These are phyloP conservation scores for Pantherophis alleghaniensis DNA, from an alignment of 2,797 vertebrate species.

Conservation along the genomic window DNA sequence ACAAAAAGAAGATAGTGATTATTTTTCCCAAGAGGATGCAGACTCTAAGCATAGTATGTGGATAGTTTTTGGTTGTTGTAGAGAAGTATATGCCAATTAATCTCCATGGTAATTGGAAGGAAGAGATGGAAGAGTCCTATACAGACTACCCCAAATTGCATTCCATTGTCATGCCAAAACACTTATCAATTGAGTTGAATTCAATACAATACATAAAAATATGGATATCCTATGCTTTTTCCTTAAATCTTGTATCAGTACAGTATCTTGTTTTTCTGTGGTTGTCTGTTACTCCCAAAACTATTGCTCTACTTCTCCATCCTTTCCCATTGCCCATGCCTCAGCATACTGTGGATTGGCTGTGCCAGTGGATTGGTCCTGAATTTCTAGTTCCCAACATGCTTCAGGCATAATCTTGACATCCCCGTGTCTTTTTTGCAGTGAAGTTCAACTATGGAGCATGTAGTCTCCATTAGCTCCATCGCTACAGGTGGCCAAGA, in stretches of 20 bases:
- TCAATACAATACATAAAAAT: background rate
- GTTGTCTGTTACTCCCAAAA: background rate
- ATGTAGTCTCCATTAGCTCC: background rate
- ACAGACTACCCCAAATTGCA: background rate
- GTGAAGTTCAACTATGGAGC: background rate
- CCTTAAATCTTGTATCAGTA: background rate
- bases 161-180: background rate
- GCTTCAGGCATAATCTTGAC: background rate
- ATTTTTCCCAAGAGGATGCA: background rate
- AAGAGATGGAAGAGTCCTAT: background rate
- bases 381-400: background rate
- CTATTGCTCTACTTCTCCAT: background rate
- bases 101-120: background rate
- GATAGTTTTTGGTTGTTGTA: background rate
- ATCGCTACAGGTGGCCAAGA: constrained; percentile 8
- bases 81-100: too few relatives aligned
- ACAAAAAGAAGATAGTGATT: background rate
- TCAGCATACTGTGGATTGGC: background rate
- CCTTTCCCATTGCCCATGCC: background rate
- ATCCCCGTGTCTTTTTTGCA: background rate
- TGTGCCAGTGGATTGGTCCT: background rate
- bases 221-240: background rate
- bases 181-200: background rate
- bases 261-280: background rate
- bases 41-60: background rate